These are phyloP conservation scores for Anolis apletophallus DNA, from an alignment of 2,797 vertebrate species.

Conservation along the genomic window DNA sequence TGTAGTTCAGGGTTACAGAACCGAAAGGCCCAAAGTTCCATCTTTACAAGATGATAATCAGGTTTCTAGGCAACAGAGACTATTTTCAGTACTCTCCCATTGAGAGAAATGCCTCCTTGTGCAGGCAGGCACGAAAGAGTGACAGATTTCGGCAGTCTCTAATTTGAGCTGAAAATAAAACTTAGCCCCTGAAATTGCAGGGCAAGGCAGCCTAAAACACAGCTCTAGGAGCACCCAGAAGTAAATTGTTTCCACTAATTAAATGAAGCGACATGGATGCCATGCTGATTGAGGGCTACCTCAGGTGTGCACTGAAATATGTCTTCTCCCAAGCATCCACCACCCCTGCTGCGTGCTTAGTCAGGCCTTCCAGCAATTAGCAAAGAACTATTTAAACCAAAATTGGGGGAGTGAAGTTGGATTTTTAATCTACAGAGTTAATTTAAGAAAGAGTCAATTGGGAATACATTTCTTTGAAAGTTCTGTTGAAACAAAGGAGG, in stretches of 20 bases:
- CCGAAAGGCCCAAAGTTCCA: constrained; percentile 65
- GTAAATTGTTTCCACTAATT: constrained; percentile 40
- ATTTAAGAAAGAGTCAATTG: constrained; percentile 14
- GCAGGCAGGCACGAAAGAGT: constrained; percentile 61
- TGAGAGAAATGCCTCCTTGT: constrained; percentile 64
- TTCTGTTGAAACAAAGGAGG: neutral
- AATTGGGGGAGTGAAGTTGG: neutral
- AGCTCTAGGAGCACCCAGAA: constrained; percentile 33
- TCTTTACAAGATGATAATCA: constrained; percentile 64
- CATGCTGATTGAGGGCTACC: constrained; percentile 19
- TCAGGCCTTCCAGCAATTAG: constrained; percentile 31
- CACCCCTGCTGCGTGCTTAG: constrained; percentile 2
- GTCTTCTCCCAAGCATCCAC: constrained; percentile 6
- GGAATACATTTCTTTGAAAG: neutral
- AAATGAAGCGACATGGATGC: neutral
- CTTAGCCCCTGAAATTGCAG: constrained; percentile 48
- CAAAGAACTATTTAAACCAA: constrained; percentile 19
- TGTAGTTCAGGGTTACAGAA: constrained; percentile 46
- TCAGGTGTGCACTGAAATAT: constrained; percentile 16
- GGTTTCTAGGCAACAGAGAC: constrained; percentile 75
- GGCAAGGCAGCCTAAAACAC: constrained; percentile 30
- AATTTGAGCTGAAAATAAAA: constrained; percentile 67
- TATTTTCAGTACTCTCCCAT: constrained; percentile 68
- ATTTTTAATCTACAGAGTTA: constrained; percentile 26
- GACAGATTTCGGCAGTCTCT: constrained; percentile 67